phyloP scores from a whole-genome alignment of 2,113 vertebrate species.

The Origma solitaria region DNA sequence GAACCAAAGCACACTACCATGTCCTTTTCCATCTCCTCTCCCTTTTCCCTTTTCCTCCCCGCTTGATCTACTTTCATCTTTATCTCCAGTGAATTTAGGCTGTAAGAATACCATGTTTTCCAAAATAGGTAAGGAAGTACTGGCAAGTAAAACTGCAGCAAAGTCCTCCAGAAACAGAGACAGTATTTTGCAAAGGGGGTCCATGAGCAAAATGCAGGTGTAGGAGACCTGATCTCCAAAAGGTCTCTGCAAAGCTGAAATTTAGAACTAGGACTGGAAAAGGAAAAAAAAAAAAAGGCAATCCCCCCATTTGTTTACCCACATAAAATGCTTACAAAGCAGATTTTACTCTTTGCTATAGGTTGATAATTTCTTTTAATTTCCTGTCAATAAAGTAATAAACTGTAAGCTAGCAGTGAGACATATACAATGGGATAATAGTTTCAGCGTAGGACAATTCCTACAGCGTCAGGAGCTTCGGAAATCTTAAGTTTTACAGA shows the following conservation, averaged over 20 bases:
- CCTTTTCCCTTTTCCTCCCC: background rate
- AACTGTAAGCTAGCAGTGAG: background rate
- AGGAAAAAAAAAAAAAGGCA: background rate
- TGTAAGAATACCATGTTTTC: background rate
- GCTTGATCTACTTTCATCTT: background rate
- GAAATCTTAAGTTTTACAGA: background rate
- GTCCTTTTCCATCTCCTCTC: background rate
- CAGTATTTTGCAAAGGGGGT: background rate
- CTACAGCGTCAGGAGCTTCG: background rate
- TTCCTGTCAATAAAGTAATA: background rate
- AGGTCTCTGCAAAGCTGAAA: background rate
- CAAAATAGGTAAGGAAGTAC: background rate
- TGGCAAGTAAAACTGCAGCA: background rate
- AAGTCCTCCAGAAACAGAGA: background rate
- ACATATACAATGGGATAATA: background rate
- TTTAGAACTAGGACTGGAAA: background rate
- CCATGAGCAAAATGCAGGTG: background rate
- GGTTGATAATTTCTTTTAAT: background rate
- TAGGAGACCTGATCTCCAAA: background rate
- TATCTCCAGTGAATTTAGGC: background rate
- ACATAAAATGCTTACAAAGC: background rate
- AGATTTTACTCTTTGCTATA: background rate
- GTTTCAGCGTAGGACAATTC: background rate
- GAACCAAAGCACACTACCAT: background rate
- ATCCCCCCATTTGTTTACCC: fast-evolving